Conservation (phyloP, 2,113 vertebrate species). For the Fulica atra region DNA sequence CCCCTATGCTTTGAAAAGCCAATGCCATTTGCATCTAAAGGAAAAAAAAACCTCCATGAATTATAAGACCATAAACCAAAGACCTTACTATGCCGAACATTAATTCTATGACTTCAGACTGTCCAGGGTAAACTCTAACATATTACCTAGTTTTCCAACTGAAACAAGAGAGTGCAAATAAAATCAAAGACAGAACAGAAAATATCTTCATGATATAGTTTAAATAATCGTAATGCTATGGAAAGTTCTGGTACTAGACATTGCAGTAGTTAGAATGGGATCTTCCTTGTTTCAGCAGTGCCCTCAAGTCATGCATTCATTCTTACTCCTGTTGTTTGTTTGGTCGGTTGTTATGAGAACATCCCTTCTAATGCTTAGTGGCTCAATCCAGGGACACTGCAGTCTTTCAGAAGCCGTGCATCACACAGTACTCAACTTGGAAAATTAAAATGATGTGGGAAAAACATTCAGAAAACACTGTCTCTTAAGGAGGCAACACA, state of each 20-base stretch:
- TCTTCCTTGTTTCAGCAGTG: neutral
- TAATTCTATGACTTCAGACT: neutral
- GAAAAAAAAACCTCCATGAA: neutral
- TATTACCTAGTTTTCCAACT: neutral
- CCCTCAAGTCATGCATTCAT: neutral
- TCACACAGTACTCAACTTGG: neutral
- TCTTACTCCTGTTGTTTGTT: neutral
- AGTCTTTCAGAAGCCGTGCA: neutral
- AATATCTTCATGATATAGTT: neutral
- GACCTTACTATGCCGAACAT: neutral
- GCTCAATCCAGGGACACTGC: neutral
- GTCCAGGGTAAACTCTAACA: neutral
- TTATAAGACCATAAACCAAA: neutral
- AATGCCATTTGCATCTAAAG: neutral
- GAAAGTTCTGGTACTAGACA: neutral
- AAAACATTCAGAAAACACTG: neutral
- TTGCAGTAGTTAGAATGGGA: neutral
- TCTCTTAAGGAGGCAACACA: neutral
- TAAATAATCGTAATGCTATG: neutral
- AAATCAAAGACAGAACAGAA: neutral
- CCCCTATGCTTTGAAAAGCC: neutral
- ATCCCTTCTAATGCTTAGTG: neutral
- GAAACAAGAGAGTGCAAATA: neutral
- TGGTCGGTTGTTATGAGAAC: neutral
- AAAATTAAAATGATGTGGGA: neutral